Base-by-base conservation (phyloP, 2,888 invertebrate genomes). In the Eutolmus rufibarbis region DNA sequence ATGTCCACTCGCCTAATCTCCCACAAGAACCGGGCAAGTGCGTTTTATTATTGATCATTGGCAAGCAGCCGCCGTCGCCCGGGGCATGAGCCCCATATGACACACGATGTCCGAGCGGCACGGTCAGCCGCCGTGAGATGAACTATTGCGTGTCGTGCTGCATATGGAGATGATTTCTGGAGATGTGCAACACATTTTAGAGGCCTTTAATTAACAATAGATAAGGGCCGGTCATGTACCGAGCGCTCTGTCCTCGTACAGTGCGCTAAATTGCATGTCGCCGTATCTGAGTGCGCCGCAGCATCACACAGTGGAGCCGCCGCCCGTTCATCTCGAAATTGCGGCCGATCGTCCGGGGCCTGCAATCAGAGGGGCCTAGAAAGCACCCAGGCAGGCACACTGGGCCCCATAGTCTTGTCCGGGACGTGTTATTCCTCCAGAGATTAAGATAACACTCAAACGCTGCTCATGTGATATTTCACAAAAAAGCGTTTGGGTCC, bases 371-470 rank as follows among this genome's bases (percentile, higher is more conserved):
- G 16, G 7, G 57, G 40, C n/a, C 51, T 86, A 74, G 74, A 51
- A 66, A 74, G 31, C 76, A 76, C 12, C 57, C 57, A n/a, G 34
- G n/a, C 51, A 31, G 28, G 28, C 12, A 16, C 12, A 46, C 43
- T 5, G 14, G 43, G 9, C 43, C 66, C 84, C 19, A 40, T 31
- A 40, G 34, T 76, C 76, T 23, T n/a, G 74, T 9, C 57, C 34
- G 19, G 66, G 37, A 84, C 57, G 57, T 66, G 66, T 66, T 84
- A 74, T 76, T 86, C 51, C 76, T 76, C 28, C 66, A 46, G 31
- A 86, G 86, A 86, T 86, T 86, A 86, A 86, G 86, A 86, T 86
- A 86, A 86, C 86, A 86, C 84, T 43, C 66, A 43, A 84, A 23
- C 34, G 57, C 8, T 66, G 66, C 84, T 56, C 31, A 84, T 74